Evolutionary conservation across 2,113 vertebrate genomes (phyloP), one percentile per base, ranked within the genome.

Genomic region (Nothoprocta pentlandii): DNA sequence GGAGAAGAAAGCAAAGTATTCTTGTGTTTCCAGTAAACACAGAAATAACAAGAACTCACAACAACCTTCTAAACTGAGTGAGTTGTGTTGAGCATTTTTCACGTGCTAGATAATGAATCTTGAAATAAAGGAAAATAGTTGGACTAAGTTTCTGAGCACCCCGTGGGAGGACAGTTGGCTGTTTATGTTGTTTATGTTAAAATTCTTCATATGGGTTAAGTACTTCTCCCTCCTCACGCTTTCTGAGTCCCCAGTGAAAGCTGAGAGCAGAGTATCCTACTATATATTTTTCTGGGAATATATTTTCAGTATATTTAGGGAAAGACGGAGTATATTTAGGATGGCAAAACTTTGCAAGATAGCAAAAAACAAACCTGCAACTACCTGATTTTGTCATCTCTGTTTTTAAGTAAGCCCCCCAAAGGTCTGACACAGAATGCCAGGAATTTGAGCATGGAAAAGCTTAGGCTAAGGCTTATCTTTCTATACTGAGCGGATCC

Each of bases 171-270:
- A 63, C 59, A n/a, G 46, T 49, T 90, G 54, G 25, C 62, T 85
- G 76, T 85, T 94, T 73, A 36, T 69, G 44, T 49, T 68, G 53
- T 67, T 76, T 67, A 80, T 82, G 74, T 87, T 86, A 85, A 80
- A 87, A 83, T 90, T 91, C 71, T 91, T 91, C 82, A 16, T 64
- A 91, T 39, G 68, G 12, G 61, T 92, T 92, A 73, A 66, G 83
- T 59, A 34, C 13, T 4, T 68, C 46, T 95, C 36, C 10, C 46
- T 89, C 19, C 3, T 66, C 44, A 56, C 23, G 16, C 5, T 87
- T 89, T 67, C 63, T 96, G 46, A 75, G 68, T 68, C 47, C 36
- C 36, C 36, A 32, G 68, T 53, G 49, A 46, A 79, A 85, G 16
- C 36, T 76, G 19, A 82, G 51, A 78, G 79, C 26, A 70, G 19